Conservation (phyloP, 2,888 invertebrate genomes). For the Drosophila paranaensis region DNA sequence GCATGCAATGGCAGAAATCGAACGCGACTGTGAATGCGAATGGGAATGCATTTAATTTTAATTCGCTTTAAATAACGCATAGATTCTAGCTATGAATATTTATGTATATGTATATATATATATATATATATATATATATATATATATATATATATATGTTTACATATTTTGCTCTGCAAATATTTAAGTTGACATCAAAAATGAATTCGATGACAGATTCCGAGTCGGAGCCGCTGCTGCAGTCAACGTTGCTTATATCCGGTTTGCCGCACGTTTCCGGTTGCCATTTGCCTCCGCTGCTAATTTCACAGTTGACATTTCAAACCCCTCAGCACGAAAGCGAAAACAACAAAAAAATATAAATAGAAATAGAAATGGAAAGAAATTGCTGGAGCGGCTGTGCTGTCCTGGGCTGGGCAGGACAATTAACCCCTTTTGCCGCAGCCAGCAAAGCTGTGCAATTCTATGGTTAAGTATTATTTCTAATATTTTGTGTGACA, state of each 20-base stretch:
- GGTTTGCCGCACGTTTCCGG: constrained; percentile 79
- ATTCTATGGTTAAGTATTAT: constrained; percentile 81
- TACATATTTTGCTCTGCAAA: background rate
- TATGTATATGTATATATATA: background rate
- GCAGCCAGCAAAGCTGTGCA: constrained; percentile 66
- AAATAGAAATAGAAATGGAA: background rate
- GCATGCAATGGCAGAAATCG: constrained; percentile 26
- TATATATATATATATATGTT: background rate
- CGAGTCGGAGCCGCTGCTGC: constrained; percentile 10
- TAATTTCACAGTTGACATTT: constrained; percentile 72
- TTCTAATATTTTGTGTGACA: constrained; percentile 82
- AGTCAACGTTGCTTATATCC: constrained; percentile 74
- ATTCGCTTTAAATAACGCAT: constrained; percentile 52
- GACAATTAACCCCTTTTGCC: constrained; percentile 64
- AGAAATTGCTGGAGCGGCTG: background rate
- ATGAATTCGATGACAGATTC: constrained; percentile 61
- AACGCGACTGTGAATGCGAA: constrained; percentile 20
- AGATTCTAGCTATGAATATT: constrained; percentile 8
- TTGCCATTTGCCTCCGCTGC: constrained; percentile 72
- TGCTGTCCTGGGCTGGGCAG: constrained; percentile 4
- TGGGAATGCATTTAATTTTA: constrained; percentile 51
- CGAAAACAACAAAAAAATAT: background rate
- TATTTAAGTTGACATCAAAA: constrained; percentile 27
- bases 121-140: background rate
- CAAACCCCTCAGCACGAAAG: constrained; percentile 28